These are phyloP conservation scores for Oscheius onirici DNA, from an alignment of 2,888 invertebrate species.

Conservation along the genomic window DNA sequence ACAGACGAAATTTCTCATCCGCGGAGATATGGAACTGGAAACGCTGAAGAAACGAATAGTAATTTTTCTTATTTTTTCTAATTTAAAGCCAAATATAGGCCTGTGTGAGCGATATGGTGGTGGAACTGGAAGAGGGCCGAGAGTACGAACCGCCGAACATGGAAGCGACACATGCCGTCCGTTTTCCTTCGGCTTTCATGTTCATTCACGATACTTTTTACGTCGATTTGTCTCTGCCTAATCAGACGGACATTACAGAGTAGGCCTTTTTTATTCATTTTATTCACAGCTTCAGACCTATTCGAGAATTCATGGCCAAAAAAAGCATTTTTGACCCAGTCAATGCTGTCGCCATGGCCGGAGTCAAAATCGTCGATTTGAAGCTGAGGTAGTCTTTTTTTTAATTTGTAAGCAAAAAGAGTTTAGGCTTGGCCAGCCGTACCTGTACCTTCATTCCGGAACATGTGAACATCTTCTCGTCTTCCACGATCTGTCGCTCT, in stretches of 20 bases:
- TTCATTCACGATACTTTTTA: constrained; percentile 59
- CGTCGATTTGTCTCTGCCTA: constrained; percentile 36
- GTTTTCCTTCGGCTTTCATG: constrained; percentile 52
- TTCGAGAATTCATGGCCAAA: constrained; percentile 51
- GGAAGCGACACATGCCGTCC: constrained; percentile 22
- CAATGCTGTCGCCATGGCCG: constrained; percentile 34
- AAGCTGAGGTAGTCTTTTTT: constrained; percentile 41
- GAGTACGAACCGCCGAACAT: constrained; percentile 43
- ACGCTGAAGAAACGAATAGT: constrained; percentile 47
- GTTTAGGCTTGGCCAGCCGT: constrained; percentile 55
- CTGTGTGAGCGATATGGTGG: constrained; percentile 47
- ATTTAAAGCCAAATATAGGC: constrained; percentile 24
- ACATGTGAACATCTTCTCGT: constrained; percentile 62
- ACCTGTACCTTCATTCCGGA: constrained; percentile 58
- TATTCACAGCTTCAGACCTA: constrained; percentile 55
- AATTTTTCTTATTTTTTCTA: not conserved
- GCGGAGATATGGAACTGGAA: constrained; percentile 45
- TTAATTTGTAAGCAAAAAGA: not conserved
- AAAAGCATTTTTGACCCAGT: constrained; percentile 46
- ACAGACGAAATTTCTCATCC: constrained; percentile 40
- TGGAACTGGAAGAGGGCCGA: constrained; percentile 44
- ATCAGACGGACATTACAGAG: constrained; percentile 34
- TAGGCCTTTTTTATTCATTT: constrained; percentile 18
- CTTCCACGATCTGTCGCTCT: constrained; percentile 65
- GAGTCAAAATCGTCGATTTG: constrained; percentile 47